Base-by-base conservation (phyloP, 2,888 invertebrate genomes). In the Rhamphomyia laevipes region DNA sequence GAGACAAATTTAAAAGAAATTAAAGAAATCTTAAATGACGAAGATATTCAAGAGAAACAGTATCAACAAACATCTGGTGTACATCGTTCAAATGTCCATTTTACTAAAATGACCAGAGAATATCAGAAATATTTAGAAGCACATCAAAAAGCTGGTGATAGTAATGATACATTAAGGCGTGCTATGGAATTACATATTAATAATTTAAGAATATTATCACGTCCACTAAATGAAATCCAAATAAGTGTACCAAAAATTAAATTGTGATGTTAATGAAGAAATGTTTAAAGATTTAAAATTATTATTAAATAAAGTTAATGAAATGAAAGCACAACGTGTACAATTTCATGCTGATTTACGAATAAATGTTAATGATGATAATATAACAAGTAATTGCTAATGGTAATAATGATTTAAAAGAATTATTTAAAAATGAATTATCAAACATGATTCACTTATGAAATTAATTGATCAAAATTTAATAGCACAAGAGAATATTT, bases 101-200 rank as follows among this genome's bases (percentile, higher is more conserved):
- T 91, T 11, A 86, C 86, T 0, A 92, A 94, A 66, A 73, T 93
- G 44, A 81, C 84, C 0, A 77, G 92, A 43, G 92, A 93, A 69
- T 83, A 81, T 51, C 82, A 84, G 57, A 91, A 90, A 70, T 92
- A 90, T 63, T 78, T 80, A 47, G 90, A 91, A 60, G 92, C 91
- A 0, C 91, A 92, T 62, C 73, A 77, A 1, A 81, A 90, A 56
- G 94, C 94, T 1, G 84, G 84, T 16, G 89, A 92, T 63, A 92
- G 92, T 37, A 97, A 97, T 71, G 82, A 85, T 56, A 91, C 92
- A 41, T 74, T 97, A 40, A 90, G 94, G 61, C 85, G 87, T 61
- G 94, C 93, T 1, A 89, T 96, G 84, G 85, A 84, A 37, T 75
- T 86, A 49, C 94, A 96, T 64, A 84, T 93, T 3, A 84, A 86